A percentile compares a stretch with the other conserved stretches of the same genome.
Evolutionary conservation across 64 coral and sea anemone genomes (phyloP).

Genomic region (Montipora foliosa): DNA sequence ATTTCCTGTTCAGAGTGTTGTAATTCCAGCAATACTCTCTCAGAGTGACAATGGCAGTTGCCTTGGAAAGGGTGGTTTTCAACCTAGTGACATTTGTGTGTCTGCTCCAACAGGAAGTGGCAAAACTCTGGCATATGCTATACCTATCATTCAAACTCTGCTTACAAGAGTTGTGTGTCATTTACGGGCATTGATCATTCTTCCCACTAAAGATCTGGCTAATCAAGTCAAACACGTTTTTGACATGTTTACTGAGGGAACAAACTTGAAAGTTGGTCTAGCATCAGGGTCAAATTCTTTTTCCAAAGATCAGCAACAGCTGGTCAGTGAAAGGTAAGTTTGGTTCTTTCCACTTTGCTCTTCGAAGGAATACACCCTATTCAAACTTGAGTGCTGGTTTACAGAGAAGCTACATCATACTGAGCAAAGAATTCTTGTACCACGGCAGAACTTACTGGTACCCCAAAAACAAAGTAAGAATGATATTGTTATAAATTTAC

Average conservation of each 20-base stretch:
- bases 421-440: no score
- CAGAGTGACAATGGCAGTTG: slow-evolving; percentile 43
- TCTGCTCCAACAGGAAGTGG: slow-evolving; percentile 99
- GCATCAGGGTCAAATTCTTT: slow-evolving; percentile 87
- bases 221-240: slow-evolving; percentile 97
- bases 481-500: no score
- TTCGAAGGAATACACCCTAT: no score
- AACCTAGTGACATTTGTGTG: slow-evolving; percentile 91
- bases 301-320: slow-evolving; percentile 83
- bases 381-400: no score
- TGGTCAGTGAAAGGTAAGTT: slow-evolving; percentile 74
- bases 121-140: slow-evolving; percentile 93
- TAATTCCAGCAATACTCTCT: slow-evolving; percentile 81
- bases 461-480: no score
- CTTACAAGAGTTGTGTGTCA: slow-evolving; percentile 55
- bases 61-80: slow-evolving; percentile 72
- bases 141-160: slow-evolving; percentile 82
- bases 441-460: no score
- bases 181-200: slow-evolving; percentile 85
- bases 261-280: slow-evolving; percentile 87
- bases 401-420: no score
- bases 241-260: slow-evolving; percentile 78
- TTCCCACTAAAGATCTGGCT: slow-evolving; percentile 97
- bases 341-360: not conserved
- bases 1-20: slow-evolving; percentile 91